These are phyloP conservation scores for Diprion similis DNA, from an alignment of 1,140 invertebrate genomes.

Conservation along the genomic window DNA sequence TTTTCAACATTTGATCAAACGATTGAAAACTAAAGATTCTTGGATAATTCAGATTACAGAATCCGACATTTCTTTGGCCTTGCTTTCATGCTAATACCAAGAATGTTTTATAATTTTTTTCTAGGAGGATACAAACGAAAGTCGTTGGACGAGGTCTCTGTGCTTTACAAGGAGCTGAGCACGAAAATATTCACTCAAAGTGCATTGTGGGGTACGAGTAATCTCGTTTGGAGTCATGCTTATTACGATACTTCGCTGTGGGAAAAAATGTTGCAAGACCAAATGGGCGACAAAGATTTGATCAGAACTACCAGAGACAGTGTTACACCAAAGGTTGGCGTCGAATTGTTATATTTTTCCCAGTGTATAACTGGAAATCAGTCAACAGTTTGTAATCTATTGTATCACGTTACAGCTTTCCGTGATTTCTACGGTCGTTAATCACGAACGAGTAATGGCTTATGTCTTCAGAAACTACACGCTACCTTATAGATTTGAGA, in stretches of 20 bases:
- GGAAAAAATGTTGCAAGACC: slow-evolving; percentile 80
- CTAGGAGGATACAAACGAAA: slow-evolving; percentile 65
- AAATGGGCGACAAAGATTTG: slow-evolving; percentile 72
- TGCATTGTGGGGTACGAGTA: slow-evolving; percentile 75
- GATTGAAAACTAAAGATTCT: no score
- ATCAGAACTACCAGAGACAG: slow-evolving; percentile 70
- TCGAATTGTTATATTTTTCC: no score
- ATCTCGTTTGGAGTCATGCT: slow-evolving; percentile 84
- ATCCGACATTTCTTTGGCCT: no score
- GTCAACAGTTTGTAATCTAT: slow-evolving; percentile 16
- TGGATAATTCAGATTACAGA: no score
- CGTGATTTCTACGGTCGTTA: slow-evolving; percentile 83
- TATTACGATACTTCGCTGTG: slow-evolving; percentile 90
- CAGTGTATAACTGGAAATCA: background rate
- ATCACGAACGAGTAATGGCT: slow-evolving; percentile 78
- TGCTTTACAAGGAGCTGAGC: slow-evolving; percentile 75
- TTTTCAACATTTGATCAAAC: no score
- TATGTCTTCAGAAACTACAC: slow-evolving; percentile 92
- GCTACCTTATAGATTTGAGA: slow-evolving; percentile 75
- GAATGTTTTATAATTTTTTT: slow-evolving; percentile 28
- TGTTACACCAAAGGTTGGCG: slow-evolving; percentile 69
- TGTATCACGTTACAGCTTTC: slow-evolving; percentile 66
- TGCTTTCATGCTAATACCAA: no score
- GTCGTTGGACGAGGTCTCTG: slow-evolving; percentile 69
- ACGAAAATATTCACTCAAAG: slow-evolving; percentile 76